Evolutionary conservation across 2,797 vertebrate species (phyloP), one percentile per base, ranked within the genome.

Genomic region (Siniperca scherzeri): DNA sequence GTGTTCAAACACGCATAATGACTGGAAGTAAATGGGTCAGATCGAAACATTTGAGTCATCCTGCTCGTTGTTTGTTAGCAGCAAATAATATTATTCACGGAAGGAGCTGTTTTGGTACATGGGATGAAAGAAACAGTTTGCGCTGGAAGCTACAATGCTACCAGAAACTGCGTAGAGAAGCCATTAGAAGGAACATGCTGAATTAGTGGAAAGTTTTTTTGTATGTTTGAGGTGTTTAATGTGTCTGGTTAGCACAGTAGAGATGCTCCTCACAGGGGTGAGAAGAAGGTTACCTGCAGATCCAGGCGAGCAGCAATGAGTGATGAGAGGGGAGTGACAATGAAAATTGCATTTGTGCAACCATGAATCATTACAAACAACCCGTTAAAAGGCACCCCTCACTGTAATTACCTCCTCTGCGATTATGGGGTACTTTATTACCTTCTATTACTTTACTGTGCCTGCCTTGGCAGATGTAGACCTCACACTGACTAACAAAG

Each of bases 331-430:
- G 93, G 93, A 91, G 89, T 94, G 95, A 94, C 94, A 93, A 90
- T 70, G 93, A 92, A 94, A 94, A 95, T 95, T 86, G 93, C 92
- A 93, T 93, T 93, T 89, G 91, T 91, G 92, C 90, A 94, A 91
- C 93, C 93, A 94, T 95, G 94, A 96, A 94, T 96, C 95, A 95
- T 93, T 92, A 94, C 91, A 91, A 95, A 91, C 89, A 93, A 88
- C 60, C 92, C 87, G 93, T 93, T 95, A 94, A 91, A 86, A 95
- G 90, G 80, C 91, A 91, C 86, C 92, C 88, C 88, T 91, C 79
- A 87, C 93, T 92, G 90, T 96, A 95, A 96, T 96, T 95, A 95
- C 94, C 91, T 91, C 79, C 87, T 90, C 81, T 85, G 85, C 76
- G 50, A 87, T 95, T 94, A 94, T 85, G 81, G 91, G 88, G 69